Conservation (phyloP, 2,113 vertebrate genomes). For the Drymodes brunneopygia region DNA sequence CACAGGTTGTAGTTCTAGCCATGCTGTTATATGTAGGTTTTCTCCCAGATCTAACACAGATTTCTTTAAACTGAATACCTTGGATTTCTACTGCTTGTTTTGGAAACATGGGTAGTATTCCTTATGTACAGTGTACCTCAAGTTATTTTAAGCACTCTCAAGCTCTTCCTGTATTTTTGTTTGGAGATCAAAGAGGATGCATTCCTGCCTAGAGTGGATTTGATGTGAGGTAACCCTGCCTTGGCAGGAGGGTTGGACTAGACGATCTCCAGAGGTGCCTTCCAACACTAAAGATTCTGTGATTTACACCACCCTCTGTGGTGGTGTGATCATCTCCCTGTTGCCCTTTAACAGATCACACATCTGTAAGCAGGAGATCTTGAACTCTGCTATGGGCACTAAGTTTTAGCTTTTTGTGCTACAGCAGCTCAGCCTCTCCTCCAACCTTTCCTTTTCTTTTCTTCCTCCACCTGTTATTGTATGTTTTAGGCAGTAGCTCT, state of each 20-base stretch:
- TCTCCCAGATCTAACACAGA: neutral
- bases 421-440: neutral
- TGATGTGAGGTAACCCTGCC: neutral
- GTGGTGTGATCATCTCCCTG: neutral
- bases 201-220: neutral
- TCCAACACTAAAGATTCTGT: neutral
- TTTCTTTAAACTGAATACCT: neutral
- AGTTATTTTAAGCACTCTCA: neutral
- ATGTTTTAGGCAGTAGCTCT: neutral
- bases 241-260: neutral
- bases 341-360: neutral
- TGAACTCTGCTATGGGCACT: neutral
- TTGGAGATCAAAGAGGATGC: neutral
- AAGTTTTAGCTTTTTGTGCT: neutral
- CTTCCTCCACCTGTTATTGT: neutral
- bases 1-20: neutral
- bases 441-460: neutral
- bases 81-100: neutral
- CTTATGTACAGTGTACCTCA: neutral
- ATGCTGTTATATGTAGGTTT: neutral
- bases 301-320: neutral
- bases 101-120: neutral
- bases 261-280: neutral
- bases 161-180: neutral
- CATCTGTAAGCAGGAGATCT: neutral